Evolutionary conservation across 2,113 vertebrate genomes (phyloP), one percentile per base, ranked within the genome.

Genomic region (Muntiacus muntjak): DNA sequence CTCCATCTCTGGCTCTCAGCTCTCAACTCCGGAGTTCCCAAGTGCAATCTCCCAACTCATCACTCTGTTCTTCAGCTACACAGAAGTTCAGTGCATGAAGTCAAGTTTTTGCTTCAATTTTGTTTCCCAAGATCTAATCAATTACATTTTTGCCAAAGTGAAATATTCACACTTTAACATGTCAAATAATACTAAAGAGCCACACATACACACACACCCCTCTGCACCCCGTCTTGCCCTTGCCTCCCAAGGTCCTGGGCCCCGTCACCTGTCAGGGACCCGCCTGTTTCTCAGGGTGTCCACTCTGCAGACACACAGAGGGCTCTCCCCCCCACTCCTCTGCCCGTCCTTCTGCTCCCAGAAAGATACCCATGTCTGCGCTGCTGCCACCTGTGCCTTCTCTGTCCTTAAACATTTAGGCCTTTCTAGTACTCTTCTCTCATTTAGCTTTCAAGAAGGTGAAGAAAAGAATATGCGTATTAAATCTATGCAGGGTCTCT

Each of bases 1-100:
- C 47, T 60, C 52, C 86, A 3, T 4, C 19, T 45, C 33, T 28
- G 33, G 71, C 62, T 19, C 62, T 21, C 3, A 8, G 40, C 45
- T 33, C 5, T 16, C 19, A 12, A 28, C 28, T 12, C 33, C 1
- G 0, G 43, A 19, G 50, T 50, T 7, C 11, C 33, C 1, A 6
- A 40, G 23, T 57, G 17, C 84, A 1, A 2, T 9, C n/a, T 45
- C 45, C 50, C 57, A 25, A 57, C 28, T 15, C 47, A 9, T 57
- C 17, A 1, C 5, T 45, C 4, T 30, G 82, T 40, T 76, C 47
- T 74, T 43, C 19, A 19, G 64, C 50, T 43, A 17, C 1, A 19
- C 28, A 36, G n/a, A 43, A 33, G 10, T 30, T 40, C 60, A 14
- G 5, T 3, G 13, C 52, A 40, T 6, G 14, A 15, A 47, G 28